Conservation (phyloP, 2,797 vertebrate species). For the Scolopax bukidnonensis region DNA sequence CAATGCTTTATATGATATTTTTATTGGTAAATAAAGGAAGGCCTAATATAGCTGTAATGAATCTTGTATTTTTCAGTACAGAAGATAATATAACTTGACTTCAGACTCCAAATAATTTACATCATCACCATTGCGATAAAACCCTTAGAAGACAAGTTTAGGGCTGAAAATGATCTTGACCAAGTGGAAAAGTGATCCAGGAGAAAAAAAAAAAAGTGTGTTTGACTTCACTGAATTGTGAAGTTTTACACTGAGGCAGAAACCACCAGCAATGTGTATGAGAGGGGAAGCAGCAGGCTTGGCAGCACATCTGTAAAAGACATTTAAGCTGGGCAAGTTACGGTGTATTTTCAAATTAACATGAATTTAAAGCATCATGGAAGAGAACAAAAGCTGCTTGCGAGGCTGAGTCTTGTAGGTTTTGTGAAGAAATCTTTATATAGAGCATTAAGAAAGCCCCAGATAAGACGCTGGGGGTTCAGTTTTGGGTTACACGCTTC, state of each 20-base stretch:
- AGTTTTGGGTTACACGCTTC: not conserved
- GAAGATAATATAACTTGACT: not conserved
- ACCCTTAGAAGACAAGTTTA: not conserved
- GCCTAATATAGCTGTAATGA: not conserved
- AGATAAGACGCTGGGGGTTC: not conserved
- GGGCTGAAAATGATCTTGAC: not conserved
- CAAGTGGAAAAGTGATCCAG: not conserved
- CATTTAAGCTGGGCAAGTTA: not conserved
- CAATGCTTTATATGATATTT: not conserved
- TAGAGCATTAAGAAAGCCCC: not conserved
- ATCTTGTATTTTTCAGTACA: not conserved
- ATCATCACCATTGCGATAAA: not conserved
- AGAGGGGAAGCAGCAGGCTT: not conserved
- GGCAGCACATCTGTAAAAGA: not conserved
- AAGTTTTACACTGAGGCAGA: not conserved
- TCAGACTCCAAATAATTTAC: not conserved
- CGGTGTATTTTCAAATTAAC: not conserved
- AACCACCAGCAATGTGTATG: not conserved
- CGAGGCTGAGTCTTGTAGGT: not conserved
- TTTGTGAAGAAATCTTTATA: not conserved
- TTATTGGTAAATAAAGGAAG: not conserved
- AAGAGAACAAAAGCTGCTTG: not conserved
- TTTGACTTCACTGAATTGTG: not conserved
- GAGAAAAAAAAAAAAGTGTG: not conserved
- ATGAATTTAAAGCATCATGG: not conserved